Evolutionary conservation across 2,113 vertebrate species (phyloP).

Genomic region (Aptenodytes patagonicus): DNA sequence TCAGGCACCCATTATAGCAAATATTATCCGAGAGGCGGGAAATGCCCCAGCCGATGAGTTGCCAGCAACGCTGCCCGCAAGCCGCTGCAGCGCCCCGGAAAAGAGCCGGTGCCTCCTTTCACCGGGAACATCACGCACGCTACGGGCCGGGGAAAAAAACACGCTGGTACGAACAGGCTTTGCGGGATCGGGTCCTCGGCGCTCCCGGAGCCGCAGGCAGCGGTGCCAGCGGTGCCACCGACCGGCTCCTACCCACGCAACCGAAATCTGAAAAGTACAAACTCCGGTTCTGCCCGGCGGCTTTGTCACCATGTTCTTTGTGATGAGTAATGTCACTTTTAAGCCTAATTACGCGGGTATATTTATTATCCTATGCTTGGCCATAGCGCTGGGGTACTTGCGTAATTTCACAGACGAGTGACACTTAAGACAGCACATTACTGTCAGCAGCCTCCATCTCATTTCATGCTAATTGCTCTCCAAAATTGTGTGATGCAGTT

Average conservation of each 20-base stretch:
- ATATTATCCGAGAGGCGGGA: not conserved
- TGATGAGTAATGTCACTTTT: not conserved
- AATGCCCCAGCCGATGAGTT: not conserved
- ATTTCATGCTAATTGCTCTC: slow-evolving; percentile 70
- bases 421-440: slow-evolving; percentile 43
- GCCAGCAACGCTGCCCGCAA: not conserved
- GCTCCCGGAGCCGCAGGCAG: not conserved
- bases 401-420: slow-evolving; percentile 45
- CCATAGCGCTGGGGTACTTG: not conserved
- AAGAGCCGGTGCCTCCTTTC: not conserved
- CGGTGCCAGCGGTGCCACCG: accelerated
- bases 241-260: not conserved
- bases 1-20: not conserved
- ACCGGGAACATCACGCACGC: accelerated
- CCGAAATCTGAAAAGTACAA: not conserved
- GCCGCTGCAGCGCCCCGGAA: not conserved
- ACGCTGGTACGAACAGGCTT: accelerated
- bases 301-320: not conserved
- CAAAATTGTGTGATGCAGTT: slow-evolving; percentile 39
- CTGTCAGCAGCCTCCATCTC: slow-evolving; percentile 47
- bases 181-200: accelerated
- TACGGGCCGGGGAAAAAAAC: not conserved
- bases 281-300: not conserved
- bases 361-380: not conserved
- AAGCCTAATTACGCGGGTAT: not conserved